Percentiles rank a stretch among this genome's conserved stretches.
Evolutionary conservation across 2,113 vertebrate species (phyloP).

Genomic region (Saccopteryx leptura): DNA sequence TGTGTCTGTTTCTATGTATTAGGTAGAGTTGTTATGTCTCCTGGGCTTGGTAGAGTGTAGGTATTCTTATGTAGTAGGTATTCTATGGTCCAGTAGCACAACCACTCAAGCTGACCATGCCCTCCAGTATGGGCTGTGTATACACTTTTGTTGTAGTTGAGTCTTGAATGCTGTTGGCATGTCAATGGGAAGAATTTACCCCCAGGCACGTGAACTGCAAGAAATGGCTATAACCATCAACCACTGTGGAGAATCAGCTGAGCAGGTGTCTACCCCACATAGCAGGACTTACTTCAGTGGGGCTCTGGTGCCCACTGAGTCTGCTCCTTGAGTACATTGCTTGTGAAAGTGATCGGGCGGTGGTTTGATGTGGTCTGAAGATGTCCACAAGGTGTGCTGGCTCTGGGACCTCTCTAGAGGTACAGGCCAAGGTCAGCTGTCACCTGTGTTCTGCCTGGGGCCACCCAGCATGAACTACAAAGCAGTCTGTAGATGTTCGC

Average conservation of each 20-base stretch:
- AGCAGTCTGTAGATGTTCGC: neutral
- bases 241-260: neutral
- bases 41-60: neutral
- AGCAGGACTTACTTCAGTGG: neutral
- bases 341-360: neutral
- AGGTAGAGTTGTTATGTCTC: neutral
- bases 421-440: neutral
- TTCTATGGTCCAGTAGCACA: neutral
- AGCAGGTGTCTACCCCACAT: neutral
- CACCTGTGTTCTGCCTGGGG: neutral
- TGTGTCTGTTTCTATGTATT: neutral
- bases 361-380: neutral
- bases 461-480: neutral
- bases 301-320: neutral
- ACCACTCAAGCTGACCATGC: neutral
- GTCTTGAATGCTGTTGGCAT: neutral
- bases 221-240: too few species aligned
- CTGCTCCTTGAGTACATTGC: neutral
- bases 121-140: neutral
- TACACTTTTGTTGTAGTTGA: neutral
- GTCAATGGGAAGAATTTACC: neutral
- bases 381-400: neutral
- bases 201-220: neutral
- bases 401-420: neutral
- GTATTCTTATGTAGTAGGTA: neutral